These are phyloP conservation scores for Typhlichthys subterraneus DNA, from an alignment of 2,797 vertebrate genomes.

Conservation along the genomic window DNA sequence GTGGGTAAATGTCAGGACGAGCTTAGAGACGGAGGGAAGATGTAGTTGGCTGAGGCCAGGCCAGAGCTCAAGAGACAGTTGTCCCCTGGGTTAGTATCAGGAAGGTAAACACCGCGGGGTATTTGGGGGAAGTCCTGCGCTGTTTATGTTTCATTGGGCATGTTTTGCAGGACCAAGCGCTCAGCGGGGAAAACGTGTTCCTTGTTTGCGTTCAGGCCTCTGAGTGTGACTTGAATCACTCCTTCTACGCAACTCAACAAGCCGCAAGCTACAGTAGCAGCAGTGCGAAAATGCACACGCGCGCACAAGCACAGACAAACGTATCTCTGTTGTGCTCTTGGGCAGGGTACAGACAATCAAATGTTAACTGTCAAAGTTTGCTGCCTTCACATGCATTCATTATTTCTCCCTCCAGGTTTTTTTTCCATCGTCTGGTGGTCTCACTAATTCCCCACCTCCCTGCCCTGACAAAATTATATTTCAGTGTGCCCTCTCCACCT, in stretches of 20 bases:
- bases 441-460: conserved; percentile 20
- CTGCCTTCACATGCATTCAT: conserved; percentile 36
- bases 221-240: conserved; percentile 22
- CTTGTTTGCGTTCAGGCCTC: conserved; percentile 21
- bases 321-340: conserved; percentile 1
- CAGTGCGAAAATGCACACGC: conserved; percentile 6
- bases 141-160: conserved; percentile 47
- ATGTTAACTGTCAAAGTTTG: conserved; percentile 41
- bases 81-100: conserved; percentile 30
- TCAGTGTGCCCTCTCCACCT: neutral
- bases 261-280: neutral
- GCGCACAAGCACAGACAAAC: neutral
- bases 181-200: conserved; percentile 17
- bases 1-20: conserved; percentile 19
- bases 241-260: conserved; percentile 9
- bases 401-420: conserved; percentile 38
- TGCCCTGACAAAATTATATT: neutral
- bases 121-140: conserved; percentile 3
- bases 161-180: conserved; percentile 34
- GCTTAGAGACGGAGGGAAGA: conserved; percentile 10
- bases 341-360: conserved; percentile 24
- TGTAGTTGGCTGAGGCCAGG: conserved; percentile 5
- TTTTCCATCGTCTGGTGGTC: conserved; percentile 42
- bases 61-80: conserved; percentile 16
- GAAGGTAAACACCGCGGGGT: conserved; percentile 33